Evolutionary conservation across 37 sponge, comb jelly and placozoan species (phyloP).

Genomic region (Tethya wilhelma): DNA sequence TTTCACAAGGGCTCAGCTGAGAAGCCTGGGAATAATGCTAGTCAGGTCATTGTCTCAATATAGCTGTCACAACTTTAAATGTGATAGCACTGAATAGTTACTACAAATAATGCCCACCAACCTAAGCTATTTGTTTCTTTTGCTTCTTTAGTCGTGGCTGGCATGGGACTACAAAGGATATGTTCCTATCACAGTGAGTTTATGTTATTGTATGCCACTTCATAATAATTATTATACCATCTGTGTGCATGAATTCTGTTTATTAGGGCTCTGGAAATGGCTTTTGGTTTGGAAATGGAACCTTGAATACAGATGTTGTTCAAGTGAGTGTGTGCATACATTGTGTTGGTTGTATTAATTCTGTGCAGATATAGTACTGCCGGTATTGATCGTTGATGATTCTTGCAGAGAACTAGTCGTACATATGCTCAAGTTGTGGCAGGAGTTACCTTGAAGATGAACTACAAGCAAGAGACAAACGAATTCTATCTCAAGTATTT

Average conservation of each 20-base stretch:
- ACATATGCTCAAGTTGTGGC: constrained; percentile 86
- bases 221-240: neutral
- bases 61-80: too few species aligned
- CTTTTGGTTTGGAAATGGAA: constrained; percentile 72
- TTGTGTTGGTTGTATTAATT: neutral
- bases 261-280: constrained; percentile 4
- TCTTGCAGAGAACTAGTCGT: constrained; percentile 58
- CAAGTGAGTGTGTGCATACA: constrained; percentile 20
- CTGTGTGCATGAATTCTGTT: neutral
- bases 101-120: too few species aligned
- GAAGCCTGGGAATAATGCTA: too few species aligned
- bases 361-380: neutral
- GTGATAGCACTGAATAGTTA: too few species aligned
- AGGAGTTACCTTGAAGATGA: constrained; percentile 60
- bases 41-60: too few species aligned
- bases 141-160: constrained; percentile 72
- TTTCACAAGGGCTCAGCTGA: too few species aligned
- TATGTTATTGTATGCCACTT: neutral
- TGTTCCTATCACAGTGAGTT: constrained; percentile 73
- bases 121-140: too few species aligned
- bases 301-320: constrained; percentile 43
- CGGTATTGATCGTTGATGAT: too few species aligned
- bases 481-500: constrained; percentile 64
- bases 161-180: constrained; percentile 92
- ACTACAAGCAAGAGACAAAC: constrained; percentile 44